Percentiles rank a stretch among this genome's conserved stretches.
Evolutionary conservation across 2,888 invertebrate genomes (phyloP).

Genomic region (Nomada lathburiana): DNA sequence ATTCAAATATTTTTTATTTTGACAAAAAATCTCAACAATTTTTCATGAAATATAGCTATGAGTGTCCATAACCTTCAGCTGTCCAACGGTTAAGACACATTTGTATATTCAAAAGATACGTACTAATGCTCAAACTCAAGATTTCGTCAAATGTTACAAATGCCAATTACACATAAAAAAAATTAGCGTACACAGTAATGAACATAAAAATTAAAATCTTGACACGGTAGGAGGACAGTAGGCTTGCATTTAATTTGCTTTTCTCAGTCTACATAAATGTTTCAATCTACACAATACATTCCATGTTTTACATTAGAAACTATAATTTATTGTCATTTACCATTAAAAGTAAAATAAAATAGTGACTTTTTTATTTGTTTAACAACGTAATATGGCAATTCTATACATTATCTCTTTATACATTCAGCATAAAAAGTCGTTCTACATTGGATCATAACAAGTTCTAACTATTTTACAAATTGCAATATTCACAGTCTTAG

Average conservation of each 20-base stretch:
- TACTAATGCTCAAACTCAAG: too few species aligned
- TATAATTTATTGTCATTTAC: not conserved
- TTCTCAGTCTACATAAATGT: conserved; percentile 11
- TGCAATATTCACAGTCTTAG: not conserved
- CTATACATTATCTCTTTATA: conserved; percentile 19
- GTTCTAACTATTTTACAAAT: not conserved
- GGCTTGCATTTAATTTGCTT: conserved; percentile 13
- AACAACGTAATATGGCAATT: conserved; percentile 28
- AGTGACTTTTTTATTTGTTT: conserved; percentile 1
- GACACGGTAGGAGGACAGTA: not conserved
- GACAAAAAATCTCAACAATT: too few species aligned
- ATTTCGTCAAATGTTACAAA: too few species aligned
- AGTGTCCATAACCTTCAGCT: too few species aligned
- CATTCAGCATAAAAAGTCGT: conserved; percentile 16
- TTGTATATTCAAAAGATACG: too few species aligned
- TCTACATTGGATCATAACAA: not conserved
- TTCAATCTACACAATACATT: conserved; percentile 7
- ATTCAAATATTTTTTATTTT: too few species aligned
- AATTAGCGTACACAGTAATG: not conserved
- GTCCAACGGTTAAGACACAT: too few species aligned
- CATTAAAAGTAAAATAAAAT: conserved; percentile 3
- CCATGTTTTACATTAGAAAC: not conserved
- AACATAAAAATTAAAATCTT: not conserved
- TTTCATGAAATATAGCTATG: too few species aligned
- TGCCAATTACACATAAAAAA: too few species aligned